Conservation (phyloP, 2,797 vertebrate species). For the Tarsius wallacei region DNA sequence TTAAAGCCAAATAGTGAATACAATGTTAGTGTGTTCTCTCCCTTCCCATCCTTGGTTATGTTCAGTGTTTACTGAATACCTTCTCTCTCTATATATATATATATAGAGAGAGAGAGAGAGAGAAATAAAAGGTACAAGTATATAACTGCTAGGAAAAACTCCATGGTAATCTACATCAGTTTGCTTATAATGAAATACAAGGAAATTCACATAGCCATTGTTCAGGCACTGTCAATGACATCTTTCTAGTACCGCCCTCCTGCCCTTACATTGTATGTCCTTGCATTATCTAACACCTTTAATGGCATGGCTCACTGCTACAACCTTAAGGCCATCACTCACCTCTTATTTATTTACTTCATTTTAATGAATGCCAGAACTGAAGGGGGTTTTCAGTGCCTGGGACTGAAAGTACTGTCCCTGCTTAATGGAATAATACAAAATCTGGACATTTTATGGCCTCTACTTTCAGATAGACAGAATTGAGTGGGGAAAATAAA, state of each 20-base stretch:
- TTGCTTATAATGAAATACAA: background rate
- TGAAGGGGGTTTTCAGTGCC: slow-evolving; percentile 60
- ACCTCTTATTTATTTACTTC: slow-evolving; percentile 63
- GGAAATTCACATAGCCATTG: background rate
- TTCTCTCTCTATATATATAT: background rate
- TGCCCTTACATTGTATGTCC: background rate
- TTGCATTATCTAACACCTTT: background rate
- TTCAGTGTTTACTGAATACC: background rate
- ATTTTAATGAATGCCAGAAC: slow-evolving; percentile 27
- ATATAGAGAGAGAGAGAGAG: too few relatives aligned
- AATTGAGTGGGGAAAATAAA: background rate
- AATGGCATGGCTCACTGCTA: background rate
- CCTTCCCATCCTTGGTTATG: background rate
- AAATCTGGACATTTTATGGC: slow-evolving; percentile 7
- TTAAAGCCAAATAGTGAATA: slow-evolving; percentile 49
- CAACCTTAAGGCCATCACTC: background rate
- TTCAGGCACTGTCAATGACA: background rate
- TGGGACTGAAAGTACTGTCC: background rate
- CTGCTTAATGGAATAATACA: slow-evolving; percentile 72
- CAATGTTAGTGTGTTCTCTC: background rate
- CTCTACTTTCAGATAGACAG: slow-evolving; percentile 23
- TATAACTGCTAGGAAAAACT: background rate
- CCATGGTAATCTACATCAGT: background rate
- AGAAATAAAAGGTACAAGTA: background rate
- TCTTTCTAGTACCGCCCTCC: background rate